Base-by-base conservation (phyloP, 2,113 vertebrate genomes). In the Pithys albifrons region DNA sequence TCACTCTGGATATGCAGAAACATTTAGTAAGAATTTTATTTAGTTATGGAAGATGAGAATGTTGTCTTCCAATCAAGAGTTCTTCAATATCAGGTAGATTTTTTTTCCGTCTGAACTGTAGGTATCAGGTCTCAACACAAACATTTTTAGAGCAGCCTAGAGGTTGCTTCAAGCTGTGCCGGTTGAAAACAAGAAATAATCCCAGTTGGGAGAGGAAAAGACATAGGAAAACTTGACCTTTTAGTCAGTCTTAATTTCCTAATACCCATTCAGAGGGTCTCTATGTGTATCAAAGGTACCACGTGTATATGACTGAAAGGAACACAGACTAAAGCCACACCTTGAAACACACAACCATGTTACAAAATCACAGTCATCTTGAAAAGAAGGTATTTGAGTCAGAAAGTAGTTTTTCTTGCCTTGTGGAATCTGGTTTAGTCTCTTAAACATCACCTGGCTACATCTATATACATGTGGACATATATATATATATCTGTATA, bases 251-350 rank as follows among this genome's bases (percentile, higher is more conserved):
- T 49, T 45, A 28, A 37, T 33, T 75, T 39, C n/a, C 9, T 35
- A 58, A 62, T 17, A 19, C 2, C 7, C 19, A 15, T 48, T 48
- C n/a, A 39, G 20, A 75, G n/a, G 14, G 3, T 8, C 8, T 43
- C 15, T 11, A 28, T 12, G 28, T 19, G 3, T 25, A 4, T 35
- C 37, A 72, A 52, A 81, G 43, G 28, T 35, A 41, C 14, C 52
- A 45, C 0, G 0, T 2, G 15, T 3, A 6, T 35, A n/a, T 10
- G 4, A 57, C 71, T 27, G 41, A 27, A 46, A 83, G 79, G 11
- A 14, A 29, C 27, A 65, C 19, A 51, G 18, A 28, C 6, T 19
- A 37, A 83, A 72, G 23, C 24, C 10, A 4, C 7, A 45, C 10
- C 10, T 43, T 28, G 27, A 66, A 29, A 57, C 7, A 28, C 17